Percentiles rank a stretch among this genome's conserved stretches.
Conservation (phyloP, 2,888 invertebrate genomes). For the Paralinhomoeus sp. region DNA sequence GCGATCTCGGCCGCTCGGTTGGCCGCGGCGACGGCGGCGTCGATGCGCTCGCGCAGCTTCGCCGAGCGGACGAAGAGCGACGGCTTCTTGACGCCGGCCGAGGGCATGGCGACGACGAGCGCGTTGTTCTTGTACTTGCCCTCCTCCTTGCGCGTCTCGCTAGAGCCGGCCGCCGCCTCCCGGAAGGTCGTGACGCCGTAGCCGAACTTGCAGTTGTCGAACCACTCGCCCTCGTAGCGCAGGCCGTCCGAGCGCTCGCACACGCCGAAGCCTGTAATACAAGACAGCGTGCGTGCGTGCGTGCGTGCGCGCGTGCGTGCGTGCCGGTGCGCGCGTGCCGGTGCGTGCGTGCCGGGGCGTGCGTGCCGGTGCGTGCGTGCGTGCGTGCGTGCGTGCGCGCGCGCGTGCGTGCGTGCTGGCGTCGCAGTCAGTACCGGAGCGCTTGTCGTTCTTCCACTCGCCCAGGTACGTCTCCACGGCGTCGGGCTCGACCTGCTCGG, state of each 20-base stretch:
- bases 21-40: slow-evolving; percentile 79
- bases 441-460: slow-evolving; percentile 98
- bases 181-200: slow-evolving; percentile 94
- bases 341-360: no score
- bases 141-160: slow-evolving; percentile 47
- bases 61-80: slow-evolving; percentile 21
- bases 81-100: slow-evolving; percentile 9
- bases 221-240: slow-evolving; percentile 92
- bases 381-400: no score
- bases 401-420: no score
- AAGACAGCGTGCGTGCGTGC: no score
- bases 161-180: no score
- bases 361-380: no score
- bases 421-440: slow-evolving; percentile 44
- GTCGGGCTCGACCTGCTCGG: slow-evolving; percentile 59
- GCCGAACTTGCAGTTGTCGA: slow-evolving; percentile 93
- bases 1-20: slow-evolving; percentile 90
- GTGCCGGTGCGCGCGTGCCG: no score
- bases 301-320: no score
- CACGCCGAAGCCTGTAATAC: slow-evolving; percentile 63
- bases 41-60: slow-evolving; percentile 87
- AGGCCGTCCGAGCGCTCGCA: slow-evolving; percentile 92
- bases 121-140: slow-evolving; percentile 99
- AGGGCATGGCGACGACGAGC: slow-evolving; percentile 39
- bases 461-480: slow-evolving; percentile 95